These are phyloP conservation scores for Delichon dasypus DNA, from an alignment of 2,797 vertebrate species.

Conservation along the genomic window DNA sequence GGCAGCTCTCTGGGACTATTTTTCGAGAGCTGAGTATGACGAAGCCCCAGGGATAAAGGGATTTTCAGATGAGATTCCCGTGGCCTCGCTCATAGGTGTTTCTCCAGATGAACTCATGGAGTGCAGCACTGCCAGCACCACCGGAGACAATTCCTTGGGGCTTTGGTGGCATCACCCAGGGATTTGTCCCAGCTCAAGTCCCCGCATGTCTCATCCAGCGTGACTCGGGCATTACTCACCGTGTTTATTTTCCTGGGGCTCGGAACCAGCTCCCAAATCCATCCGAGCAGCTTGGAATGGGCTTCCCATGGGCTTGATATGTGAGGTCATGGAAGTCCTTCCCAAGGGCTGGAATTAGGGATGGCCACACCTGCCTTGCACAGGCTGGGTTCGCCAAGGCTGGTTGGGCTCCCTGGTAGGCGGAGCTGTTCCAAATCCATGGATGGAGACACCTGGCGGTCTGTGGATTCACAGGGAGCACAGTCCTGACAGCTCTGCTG, in stretches of 20 bases:
- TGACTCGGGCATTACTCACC: background rate
- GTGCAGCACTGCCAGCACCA: background rate
- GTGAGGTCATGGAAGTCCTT: background rate
- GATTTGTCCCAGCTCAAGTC: background rate
- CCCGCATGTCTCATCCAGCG: background rate
- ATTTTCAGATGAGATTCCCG: conserved; percentile 92
- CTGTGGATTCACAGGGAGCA: background rate
- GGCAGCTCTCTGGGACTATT: conserved; percentile 11
- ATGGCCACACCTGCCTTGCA: background rate
- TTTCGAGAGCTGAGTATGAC: conserved; percentile 88
- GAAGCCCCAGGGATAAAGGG: conserved; percentile 91
- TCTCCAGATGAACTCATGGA: background rate
- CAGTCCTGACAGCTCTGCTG: background rate
- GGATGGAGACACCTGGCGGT: background rate
- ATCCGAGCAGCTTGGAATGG: background rate
- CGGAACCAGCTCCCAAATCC: background rate
- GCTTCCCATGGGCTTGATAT: background rate
- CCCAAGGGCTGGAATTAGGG: conserved; percentile 16
- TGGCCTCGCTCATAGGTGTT: conserved; percentile 53
- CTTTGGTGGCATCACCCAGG: background rate
- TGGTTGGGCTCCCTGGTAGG: background rate
- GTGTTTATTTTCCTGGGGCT: background rate
- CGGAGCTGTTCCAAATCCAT: background rate
- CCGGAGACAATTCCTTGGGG: background rate
- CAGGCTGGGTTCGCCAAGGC: background rate